Evolutionary conservation across 2,113 vertebrate genomes (phyloP).

Genomic region (Sinosuthora webbiana): DNA sequence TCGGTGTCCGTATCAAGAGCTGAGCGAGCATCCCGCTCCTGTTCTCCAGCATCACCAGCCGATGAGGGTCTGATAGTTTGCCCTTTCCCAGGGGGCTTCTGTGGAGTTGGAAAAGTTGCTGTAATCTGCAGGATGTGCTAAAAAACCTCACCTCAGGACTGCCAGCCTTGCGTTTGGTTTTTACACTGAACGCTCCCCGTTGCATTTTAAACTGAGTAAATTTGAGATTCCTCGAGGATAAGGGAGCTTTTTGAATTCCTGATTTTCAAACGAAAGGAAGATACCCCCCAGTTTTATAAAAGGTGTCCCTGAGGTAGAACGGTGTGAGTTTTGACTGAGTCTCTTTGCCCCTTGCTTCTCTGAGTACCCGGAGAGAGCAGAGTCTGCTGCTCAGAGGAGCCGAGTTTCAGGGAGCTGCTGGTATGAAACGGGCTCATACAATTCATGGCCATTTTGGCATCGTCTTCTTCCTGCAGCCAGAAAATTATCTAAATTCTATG

Average conservation of each 20-base stretch:
- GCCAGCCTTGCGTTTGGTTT: neutral
- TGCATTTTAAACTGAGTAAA: fast-evolving
- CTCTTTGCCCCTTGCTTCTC: neutral
- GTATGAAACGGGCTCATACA: fast-evolving
- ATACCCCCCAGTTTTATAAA: neutral
- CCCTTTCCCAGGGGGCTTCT: neutral
- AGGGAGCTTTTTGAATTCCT: neutral
- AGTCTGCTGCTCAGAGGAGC: neutral
- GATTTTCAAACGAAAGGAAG: neutral
- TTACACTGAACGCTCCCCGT: fast-evolving
- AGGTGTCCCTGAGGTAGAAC: neutral
- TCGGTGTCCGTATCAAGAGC: fast-evolving
- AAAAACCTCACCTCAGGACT: neutral
- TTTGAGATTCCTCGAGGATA: neutral
- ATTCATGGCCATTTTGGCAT: neutral
- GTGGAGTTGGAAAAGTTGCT: neutral
- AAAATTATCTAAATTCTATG: neutral
- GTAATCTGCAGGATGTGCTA: neutral
- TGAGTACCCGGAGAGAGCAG: fast-evolving
- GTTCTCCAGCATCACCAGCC: neutral
- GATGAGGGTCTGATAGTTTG: neutral
- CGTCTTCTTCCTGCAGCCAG: neutral
- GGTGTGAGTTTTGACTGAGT: neutral
- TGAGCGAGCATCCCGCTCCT: fast-evolving
- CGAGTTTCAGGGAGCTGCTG: neutral